Conservation (phyloP, 2,113 vertebrate genomes). For the Misgurnus anguillicaudatus region DNA sequence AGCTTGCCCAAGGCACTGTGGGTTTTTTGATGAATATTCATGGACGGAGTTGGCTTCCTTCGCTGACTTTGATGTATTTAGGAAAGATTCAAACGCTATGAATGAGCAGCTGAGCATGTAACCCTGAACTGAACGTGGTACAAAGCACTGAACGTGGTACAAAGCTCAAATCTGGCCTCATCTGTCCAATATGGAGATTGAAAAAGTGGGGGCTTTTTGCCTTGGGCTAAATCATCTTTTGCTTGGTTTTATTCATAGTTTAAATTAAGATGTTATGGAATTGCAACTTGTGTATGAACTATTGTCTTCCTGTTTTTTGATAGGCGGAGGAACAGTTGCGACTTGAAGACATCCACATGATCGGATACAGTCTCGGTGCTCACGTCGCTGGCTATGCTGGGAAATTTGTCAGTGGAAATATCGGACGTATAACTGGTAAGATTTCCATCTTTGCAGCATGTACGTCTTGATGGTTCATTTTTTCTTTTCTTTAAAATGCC, state of each 20-base stretch:
- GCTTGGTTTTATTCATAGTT: no score
- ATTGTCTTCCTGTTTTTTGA: constrained; percentile 32
- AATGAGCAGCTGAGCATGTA: constrained; percentile 7
- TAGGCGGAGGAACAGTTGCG: constrained; percentile 81
- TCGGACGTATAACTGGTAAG: constrained; percentile 93
- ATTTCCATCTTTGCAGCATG: not conserved
- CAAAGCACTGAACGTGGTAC: not conserved
- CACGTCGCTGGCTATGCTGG: constrained; percentile 93
- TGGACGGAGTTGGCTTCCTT: not conserved
- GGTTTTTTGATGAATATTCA: constrained; percentile 1
- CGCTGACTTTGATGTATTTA: not conserved
- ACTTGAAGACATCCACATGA: constrained; percentile 85
- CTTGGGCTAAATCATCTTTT: not conserved
- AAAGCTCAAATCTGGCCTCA: not conserved
- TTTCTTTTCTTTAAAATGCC: no score
- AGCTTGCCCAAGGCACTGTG: not conserved
- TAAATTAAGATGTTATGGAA: no score
- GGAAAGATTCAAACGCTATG: not conserved
- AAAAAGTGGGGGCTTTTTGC: not conserved
- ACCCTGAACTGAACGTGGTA: no score
- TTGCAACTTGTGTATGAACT: no score
- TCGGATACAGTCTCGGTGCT: constrained; percentile 95
- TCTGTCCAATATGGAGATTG: not conserved
- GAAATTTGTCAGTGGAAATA: constrained; percentile 77
- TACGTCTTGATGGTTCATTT: not conserved